Evolutionary conservation across 2,797 vertebrate species (phyloP), one percentile per base, ranked within the genome.

Genomic region (Botia kubotai): DNA sequence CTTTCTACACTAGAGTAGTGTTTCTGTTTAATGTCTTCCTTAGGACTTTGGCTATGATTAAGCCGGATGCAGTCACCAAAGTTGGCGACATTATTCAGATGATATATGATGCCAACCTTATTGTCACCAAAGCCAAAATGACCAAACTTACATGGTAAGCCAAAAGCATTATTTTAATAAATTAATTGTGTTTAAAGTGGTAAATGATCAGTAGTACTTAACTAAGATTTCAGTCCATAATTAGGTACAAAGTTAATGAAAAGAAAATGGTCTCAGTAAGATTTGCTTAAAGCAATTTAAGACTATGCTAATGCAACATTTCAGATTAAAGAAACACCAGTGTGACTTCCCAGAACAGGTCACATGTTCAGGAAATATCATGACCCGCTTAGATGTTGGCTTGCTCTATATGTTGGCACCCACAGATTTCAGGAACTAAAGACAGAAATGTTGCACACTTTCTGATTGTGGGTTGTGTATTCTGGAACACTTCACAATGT

Each of bases 91-190:
- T 98, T 84, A 92, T 99, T 84, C 95, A 98, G 89, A 86, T 91
- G 48, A 94, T 98, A 84, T 91, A 94, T 89, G 93, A 94, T 84
- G 90, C 93, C 67, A 95, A 95, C 76, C 92, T 99, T 90, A 95
- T 95, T 71, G 94, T 99, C 91, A 98, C 96, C 79, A 99, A 97
- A 93, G 96, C 96, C 79, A 98, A 96, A 93, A 98, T 98, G 97
- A 94, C 95, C 81, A 89, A 84, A 48, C 91, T 99, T 60, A 95
- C 95, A 79, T 94, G 96, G 98, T 98, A 94, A 95, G 87, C 66
- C 72, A 74, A 74, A 39, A 63, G 60, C 52, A 12, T 70, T 23
- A 4, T 26, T 68, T 63, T 14, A 33, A 55, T 50, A 21, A 19
- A 52, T 67, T 1, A n/a, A 11, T 7, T 60, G 19, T 39, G 23